Conservation (phyloP, 1,140 invertebrate genomes). For the Drosophila arizonae region DNA sequence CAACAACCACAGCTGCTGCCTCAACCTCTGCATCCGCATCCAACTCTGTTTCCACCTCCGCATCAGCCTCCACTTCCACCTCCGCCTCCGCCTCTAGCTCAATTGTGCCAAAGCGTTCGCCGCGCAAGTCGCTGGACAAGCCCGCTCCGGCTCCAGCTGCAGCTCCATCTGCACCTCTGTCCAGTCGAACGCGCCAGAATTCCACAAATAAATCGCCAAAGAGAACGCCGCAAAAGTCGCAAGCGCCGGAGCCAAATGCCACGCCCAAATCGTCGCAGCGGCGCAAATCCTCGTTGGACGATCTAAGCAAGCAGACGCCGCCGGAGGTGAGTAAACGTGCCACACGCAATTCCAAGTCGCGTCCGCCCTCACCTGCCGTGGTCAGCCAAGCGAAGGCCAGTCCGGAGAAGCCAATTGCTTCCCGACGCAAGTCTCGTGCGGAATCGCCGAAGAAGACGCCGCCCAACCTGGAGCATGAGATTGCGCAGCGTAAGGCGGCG, state of each 20-base stretch:
- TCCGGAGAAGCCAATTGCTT: slow-evolving; percentile 35
- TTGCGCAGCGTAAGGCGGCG: slow-evolving; percentile 71
- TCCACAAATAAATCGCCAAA: slow-evolving; percentile 74
- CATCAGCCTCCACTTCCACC: neutral
- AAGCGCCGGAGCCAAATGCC: neutral
- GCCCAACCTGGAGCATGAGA: slow-evolving; percentile 69
- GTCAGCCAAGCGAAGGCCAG: neutral
- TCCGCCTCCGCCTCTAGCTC: slow-evolving; percentile 33
- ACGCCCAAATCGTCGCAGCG: slow-evolving; percentile 32
- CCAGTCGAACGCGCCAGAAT: slow-evolving; percentile 64
- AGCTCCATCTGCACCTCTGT: slow-evolving; percentile 2
- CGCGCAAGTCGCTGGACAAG: slow-evolving; percentile 71
- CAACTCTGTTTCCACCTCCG: slow-evolving; percentile 2
- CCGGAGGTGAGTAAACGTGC: slow-evolving; percentile 53
- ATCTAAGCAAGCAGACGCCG: slow-evolving; percentile 27
- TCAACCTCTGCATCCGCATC: neutral
- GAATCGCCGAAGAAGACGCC: slow-evolving; percentile 64
- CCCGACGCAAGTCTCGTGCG: slow-evolving; percentile 54
- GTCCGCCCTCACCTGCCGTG: slow-evolving; percentile 50
- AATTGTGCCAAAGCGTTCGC: slow-evolving; percentile 69
- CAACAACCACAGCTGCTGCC: neutral
- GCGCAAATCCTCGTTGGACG: slow-evolving; percentile 60
- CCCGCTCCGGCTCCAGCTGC: slow-evolving; percentile 21
- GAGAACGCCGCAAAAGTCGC: slow-evolving; percentile 54
- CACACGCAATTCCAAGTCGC: slow-evolving; percentile 69